Conservation (phyloP, 2,888 invertebrate species). For the Clanis bilineata region DNA sequence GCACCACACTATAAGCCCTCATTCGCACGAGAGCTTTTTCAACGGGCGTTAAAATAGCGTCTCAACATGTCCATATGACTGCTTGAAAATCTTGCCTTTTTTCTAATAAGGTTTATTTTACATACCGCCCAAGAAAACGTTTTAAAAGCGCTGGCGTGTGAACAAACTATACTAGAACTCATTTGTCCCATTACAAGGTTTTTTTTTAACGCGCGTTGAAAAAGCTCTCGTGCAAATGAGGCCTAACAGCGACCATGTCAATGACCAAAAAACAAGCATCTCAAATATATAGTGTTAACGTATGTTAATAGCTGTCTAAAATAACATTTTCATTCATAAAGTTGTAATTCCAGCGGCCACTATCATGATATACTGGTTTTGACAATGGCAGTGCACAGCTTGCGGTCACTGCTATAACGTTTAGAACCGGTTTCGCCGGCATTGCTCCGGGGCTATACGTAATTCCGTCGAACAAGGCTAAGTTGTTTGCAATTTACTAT, state of each 20-base stretch:
- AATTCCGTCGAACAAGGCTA: not conserved
- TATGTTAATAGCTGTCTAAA: not conserved
- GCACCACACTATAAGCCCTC: not conserved
- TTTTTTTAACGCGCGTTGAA: too few relatives aligned
- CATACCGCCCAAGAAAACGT: too few relatives aligned
- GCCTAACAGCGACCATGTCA: not conserved
- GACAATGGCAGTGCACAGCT: constrained; percentile 19
- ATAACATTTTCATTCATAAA: constrained; percentile 6
- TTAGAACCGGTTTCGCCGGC: constrained; percentile 19
- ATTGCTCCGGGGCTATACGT: not conserved
- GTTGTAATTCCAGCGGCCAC: not conserved
- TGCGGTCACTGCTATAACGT: constrained; percentile 3
- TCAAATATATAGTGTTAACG: not conserved
- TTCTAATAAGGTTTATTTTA: too few relatives aligned
- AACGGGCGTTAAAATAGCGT: too few relatives aligned
- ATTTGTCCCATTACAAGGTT: too few relatives aligned
- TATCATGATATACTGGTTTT: constrained; percentile 12
- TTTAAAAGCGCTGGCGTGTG: too few relatives aligned
- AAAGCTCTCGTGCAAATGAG: too few relatives aligned
- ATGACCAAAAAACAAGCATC: not conserved
- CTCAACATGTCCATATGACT: too few relatives aligned
- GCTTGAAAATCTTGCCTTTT: too few relatives aligned
- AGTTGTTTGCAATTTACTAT: not conserved
- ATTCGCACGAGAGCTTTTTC: too few relatives aligned
- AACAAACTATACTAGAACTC: too few relatives aligned